A percentile compares a stretch with the other conserved stretches of the same genome.
These are phyloP conservation scores for Leuctra nigra DNA, from an alignment of 2,888 invertebrate genomes.

Conservation along the genomic window DNA sequence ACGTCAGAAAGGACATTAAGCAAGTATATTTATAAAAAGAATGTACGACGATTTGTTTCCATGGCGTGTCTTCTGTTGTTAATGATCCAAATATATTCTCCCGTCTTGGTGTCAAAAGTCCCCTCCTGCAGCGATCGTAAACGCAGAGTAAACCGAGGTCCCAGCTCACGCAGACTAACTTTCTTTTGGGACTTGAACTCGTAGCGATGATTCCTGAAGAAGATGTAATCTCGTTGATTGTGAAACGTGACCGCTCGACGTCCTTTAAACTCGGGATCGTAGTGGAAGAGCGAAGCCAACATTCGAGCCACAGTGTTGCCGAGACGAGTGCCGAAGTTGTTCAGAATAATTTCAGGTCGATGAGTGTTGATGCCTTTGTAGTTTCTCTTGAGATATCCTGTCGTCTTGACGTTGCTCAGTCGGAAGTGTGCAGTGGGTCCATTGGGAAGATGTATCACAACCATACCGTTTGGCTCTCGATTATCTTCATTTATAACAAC, in stretches of 20 bases:
- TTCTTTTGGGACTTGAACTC: constrained; percentile 67
- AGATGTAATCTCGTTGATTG: constrained; percentile 97
- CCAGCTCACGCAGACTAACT: constrained; percentile 79
- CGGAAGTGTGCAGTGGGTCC: constrained; percentile 97
- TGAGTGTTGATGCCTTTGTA: constrained; percentile 79
- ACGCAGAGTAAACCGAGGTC: constrained; percentile 93
- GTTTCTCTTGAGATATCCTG: constrained; percentile 67
- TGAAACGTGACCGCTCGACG: constrained; percentile 94
- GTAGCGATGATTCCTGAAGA: constrained; percentile 94
- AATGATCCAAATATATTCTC: constrained; percentile 95
- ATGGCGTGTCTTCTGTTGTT: constrained; percentile 85
- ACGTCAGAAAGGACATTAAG: too few species aligned
- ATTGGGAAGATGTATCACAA: constrained; percentile 89
- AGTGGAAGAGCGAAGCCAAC: constrained; percentile 91
- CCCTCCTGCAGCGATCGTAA: constrained; percentile 91
- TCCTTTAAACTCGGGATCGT: constrained; percentile 91
- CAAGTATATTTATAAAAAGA: constrained; percentile 63
- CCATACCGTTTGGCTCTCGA: constrained; percentile 82
- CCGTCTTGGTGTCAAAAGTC: constrained; percentile 93
- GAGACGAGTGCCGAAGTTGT: constrained; percentile 91
- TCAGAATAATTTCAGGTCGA: constrained; percentile 91
- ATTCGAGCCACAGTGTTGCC: constrained; percentile 87
- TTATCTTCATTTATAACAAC: constrained; percentile 92
- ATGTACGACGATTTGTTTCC: constrained; percentile 88
- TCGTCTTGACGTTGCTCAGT: constrained; percentile 85